Evolutionary conservation across 2,113 vertebrate species (phyloP).

Genomic region (Rutilus rutilus): DNA sequence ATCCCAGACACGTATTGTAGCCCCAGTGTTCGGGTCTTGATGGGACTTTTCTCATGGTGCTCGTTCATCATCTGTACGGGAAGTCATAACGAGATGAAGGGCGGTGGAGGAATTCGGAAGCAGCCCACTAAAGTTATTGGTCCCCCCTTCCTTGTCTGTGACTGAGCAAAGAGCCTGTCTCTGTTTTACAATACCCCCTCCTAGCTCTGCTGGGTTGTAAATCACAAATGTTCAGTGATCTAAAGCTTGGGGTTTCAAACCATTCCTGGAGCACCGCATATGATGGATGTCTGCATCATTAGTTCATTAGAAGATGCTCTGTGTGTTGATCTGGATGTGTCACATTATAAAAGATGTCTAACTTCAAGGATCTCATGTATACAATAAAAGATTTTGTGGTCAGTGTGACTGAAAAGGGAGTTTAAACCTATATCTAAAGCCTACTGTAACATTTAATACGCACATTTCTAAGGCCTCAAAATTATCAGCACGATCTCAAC

Average conservation of each 20-base stretch:
- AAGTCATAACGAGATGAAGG: constrained; percentile 56
- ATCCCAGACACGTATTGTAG: neutral
- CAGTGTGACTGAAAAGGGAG: no score
- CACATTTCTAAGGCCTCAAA: no score
- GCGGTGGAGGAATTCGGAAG: constrained; percentile 78
- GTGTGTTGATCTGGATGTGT: neutral
- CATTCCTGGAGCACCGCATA: neutral
- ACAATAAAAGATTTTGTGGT: neutral
- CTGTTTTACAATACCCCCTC: constrained; percentile 39
- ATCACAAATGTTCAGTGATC: constrained; percentile 29
- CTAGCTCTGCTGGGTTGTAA: constrained; percentile 5
- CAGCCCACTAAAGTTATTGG: constrained; percentile 60
- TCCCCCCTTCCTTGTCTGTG: constrained; percentile 57
- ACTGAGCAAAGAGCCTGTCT: neutral
- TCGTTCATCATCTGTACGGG: constrained; percentile 28
- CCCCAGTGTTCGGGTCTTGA: neutral
- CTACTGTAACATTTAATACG: no score
- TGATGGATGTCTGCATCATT: neutral
- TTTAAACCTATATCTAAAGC: no score
- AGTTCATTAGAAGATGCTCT: neutral
- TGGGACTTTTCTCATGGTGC: neutral
- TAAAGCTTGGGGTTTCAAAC: neutral
- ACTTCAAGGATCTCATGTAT: neutral
- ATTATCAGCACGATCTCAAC: neutral
- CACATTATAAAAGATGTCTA: neutral